Evolutionary conservation across 2,888 invertebrate species (phyloP), one percentile per base, ranked within the genome.

Genomic region (Glyphotaelius pellucidus): DNA sequence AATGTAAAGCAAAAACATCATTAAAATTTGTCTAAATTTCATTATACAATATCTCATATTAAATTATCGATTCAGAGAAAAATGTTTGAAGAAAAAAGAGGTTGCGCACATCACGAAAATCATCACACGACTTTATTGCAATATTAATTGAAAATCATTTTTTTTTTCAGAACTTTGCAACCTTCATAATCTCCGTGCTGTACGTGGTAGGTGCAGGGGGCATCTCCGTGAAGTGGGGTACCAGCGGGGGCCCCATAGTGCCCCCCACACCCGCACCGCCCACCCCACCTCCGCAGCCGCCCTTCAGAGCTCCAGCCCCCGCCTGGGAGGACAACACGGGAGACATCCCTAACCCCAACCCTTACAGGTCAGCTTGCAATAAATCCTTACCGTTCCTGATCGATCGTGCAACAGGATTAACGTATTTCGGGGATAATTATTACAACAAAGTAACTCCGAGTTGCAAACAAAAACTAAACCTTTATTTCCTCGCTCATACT

Each of bases 141-240:
- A 67, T 67, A 67, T 19, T 19, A 67, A 67, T 19, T 25, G 19
- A 15, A 52, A 15, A 52, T 19, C 11, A 47, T 52, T 67, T 31
- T 32, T 88, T 88, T 52, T 88, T 89, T 0, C 91, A 92, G 92
- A 87, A 90, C n/a, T 52, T 52, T 5, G 14, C 91, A n/a, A 83
- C 80, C 80, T n/a, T 90, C 11, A n/a, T 92, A 30, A 30, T 92
- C n/a, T 89, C 90, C 12, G 86, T 95, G 94, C 94, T 96, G 95
- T 96, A 95, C 95, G 95, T 94, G 31, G 94, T 95, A 14, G 94
- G 95, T 94, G 95, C 95, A 95, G 95, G 96, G 87, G 96, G 96
- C 94, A 97, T 97, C 95, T 96, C 96, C 95, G 97, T 97, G 92
- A 96, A 96, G 94, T 97, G 95, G 94, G 97, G 97, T 94, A 97